These are phyloP conservation scores for Solea solea DNA, from an alignment of 2,113 vertebrate genomes.

Conservation along the genomic window DNA sequence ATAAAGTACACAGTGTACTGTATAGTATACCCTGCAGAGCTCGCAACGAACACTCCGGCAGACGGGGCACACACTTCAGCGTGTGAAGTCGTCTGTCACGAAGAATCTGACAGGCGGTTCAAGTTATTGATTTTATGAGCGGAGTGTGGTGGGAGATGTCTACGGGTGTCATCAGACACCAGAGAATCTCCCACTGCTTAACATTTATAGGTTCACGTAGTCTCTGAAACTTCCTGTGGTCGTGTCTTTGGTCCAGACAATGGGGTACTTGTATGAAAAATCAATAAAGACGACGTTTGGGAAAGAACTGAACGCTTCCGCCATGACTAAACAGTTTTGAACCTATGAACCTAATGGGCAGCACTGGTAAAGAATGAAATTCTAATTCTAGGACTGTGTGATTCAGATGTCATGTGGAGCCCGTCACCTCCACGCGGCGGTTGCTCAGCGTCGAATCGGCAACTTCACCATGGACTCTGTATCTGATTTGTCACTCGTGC, in stretches of 20 bases:
- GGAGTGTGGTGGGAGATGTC: slow-evolving; percentile 37
- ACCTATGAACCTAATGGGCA: slow-evolving; percentile 16
- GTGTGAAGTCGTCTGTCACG: slow-evolving; percentile 47
- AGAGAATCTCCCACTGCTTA: slow-evolving; percentile 49
- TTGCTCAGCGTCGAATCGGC: no score
- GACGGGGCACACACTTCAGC: slow-evolving; percentile 19
- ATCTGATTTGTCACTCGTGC: no score
- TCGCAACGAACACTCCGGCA: slow-evolving; percentile 15
- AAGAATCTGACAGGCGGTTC: slow-evolving; percentile 46
- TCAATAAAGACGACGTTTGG: slow-evolving; percentile 16
- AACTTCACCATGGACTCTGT: no score
- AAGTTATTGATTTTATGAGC: slow-evolving; percentile 62
- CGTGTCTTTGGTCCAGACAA: background rate
- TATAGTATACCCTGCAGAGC: slow-evolving; percentile 16
- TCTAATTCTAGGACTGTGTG: background rate
- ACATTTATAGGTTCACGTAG: slow-evolving; percentile 49
- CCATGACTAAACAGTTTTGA: background rate
- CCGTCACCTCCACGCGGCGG: no score
- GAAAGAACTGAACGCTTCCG: slow-evolving; percentile 2
- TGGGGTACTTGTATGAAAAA: slow-evolving; percentile 17
- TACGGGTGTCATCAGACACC: slow-evolving; percentile 37
- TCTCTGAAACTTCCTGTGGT: slow-evolving; percentile 27
- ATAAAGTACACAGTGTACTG: slow-evolving; percentile 12
- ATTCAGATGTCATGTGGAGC: no score
- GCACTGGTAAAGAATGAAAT: background rate